Evolutionary conservation across 2,797 vertebrate species (phyloP).

Genomic region (Gadopsis marmoratus): DNA sequence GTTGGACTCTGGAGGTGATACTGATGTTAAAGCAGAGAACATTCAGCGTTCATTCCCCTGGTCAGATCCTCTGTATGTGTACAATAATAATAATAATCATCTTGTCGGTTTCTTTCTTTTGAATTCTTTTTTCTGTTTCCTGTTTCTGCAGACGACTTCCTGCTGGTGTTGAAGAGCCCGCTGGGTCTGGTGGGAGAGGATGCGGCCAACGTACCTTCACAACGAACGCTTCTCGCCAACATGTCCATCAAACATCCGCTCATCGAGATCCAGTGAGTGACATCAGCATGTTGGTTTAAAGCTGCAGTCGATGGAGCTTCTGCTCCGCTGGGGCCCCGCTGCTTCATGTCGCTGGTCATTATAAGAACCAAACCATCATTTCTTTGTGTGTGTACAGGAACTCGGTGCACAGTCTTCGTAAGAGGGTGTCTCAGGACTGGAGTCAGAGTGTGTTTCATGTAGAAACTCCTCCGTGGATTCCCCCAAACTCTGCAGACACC

Average conservation of each 20-base stretch:
- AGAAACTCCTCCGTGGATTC: constrained; percentile 52
- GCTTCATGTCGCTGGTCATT: neutral
- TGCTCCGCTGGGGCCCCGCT: no score
- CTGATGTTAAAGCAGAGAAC: no score
- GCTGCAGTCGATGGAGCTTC: no score
- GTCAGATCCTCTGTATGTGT: neutral
- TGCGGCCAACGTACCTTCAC: constrained; percentile 82
- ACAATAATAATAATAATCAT: no score
- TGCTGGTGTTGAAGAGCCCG: constrained; percentile 88
- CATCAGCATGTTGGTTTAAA: neutral
- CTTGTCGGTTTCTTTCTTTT: neutral
- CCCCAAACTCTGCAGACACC: neutral
- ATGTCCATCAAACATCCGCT: constrained; percentile 86
- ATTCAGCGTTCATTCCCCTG: no score
- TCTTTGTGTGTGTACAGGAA: constrained; percentile 84
- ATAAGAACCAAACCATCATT: neutral
- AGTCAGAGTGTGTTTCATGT: constrained; percentile 78
- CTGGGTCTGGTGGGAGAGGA: constrained; percentile 88
- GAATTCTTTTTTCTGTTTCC: constrained; percentile 40
- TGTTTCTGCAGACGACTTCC: constrained; percentile 84
- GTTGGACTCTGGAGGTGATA: no score
- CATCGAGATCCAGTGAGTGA: constrained; percentile 74
- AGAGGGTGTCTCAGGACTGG: constrained; percentile 81
- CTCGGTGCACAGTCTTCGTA: constrained; percentile 87
- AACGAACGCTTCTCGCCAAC: constrained; percentile 84